Conservation (phyloP, 37 sponge, comb jelly and placozoan species). For the Ianthella basta region DNA sequence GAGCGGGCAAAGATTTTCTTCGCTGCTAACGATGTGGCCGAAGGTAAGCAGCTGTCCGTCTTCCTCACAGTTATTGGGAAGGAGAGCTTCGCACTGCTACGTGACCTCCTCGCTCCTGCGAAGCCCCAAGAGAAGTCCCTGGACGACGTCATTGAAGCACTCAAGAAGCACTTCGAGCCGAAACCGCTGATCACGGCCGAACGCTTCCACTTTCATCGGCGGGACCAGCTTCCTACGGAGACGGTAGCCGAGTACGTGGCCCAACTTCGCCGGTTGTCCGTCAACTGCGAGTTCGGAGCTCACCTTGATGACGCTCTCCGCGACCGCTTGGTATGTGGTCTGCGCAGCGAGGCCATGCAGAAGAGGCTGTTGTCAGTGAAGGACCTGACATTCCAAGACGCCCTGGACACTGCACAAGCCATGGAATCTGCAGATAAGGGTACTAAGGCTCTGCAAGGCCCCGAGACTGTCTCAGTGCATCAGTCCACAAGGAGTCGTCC, state of each 20-base stretch:
- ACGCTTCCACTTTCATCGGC: not conserved
- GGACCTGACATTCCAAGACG: not conserved
- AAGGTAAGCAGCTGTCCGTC: not conserved
- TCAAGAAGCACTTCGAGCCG: constrained; percentile 18
- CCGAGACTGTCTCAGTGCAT: no score
- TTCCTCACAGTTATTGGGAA: constrained; percentile 24
- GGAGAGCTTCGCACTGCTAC: constrained; percentile 4
- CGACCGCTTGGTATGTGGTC: constrained; percentile 4
- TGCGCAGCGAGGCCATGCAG: not conserved
- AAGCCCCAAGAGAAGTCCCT: constrained; percentile 8
- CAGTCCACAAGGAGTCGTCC: no score
- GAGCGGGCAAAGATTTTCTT: constrained; percentile 38
- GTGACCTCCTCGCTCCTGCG: constrained; percentile 25
- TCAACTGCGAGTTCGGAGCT: not conserved
- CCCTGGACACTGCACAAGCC: not conserved
- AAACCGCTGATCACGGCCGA: not conserved
- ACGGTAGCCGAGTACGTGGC: constrained; percentile 1
- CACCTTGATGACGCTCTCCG: not conserved
- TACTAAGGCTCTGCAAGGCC: no score
- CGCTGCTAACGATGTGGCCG: constrained; percentile 31
- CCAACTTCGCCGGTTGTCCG: not conserved
- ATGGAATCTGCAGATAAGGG: no score
- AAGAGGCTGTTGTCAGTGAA: constrained; percentile 1
- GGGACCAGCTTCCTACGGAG: not conserved
- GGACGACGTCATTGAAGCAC: not conserved